Evolutionary conservation across 2,888 invertebrate species (phyloP), one percentile per base, ranked within the genome.

Genomic region (Ctenicera cuprea): DNA sequence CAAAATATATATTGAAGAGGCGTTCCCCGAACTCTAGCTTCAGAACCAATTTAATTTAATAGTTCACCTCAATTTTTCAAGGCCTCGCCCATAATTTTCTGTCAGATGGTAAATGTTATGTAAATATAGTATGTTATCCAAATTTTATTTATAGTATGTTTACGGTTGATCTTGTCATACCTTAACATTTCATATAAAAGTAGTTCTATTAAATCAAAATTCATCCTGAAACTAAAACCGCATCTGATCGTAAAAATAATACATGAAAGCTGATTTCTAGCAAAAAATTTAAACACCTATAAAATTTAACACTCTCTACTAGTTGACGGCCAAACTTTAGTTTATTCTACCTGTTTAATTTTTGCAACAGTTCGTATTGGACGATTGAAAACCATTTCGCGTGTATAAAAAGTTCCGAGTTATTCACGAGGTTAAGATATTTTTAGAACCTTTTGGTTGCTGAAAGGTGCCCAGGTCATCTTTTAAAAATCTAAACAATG

Each of bases 261-360:
- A 33, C 57, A 8, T 16, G 30, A 57, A 57, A 57, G 57, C 26
- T 57, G 30, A 38, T 16, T 59, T 38, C 38, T 59, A 41, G 11
- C 16, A 59, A 59, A 59, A 59, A 59, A 59, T 20, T 59, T 59
- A 59, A 59, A 41, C 37, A 18, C 14, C 59, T 20, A 59, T 59
- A 59, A 59, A 57, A 33, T 57, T 57, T 30, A 33, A 57, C 33
- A 57, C 57, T 52, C 52, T 52, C 52, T 26, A 18, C 8, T 30
- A 26, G 52, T 52, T 52, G 26, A 22, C 30, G 30, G 22, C 52
- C 22, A 22, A n/a, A 22, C 26, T 52, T 52, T 26, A 4, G 9
- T 22, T 9, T 8, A 45, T 5, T 33, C 33, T 26, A 5, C 5
- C 9, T n/a, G 45, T 45, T 45, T 45, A 4, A 45, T 14, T 45